Percentiles rank a stretch among this genome's conserved stretches.
These are phyloP conservation scores for Ceuthmochares aereus DNA, from an alignment of 2,113 vertebrate genomes.

Conservation along the genomic window DNA sequence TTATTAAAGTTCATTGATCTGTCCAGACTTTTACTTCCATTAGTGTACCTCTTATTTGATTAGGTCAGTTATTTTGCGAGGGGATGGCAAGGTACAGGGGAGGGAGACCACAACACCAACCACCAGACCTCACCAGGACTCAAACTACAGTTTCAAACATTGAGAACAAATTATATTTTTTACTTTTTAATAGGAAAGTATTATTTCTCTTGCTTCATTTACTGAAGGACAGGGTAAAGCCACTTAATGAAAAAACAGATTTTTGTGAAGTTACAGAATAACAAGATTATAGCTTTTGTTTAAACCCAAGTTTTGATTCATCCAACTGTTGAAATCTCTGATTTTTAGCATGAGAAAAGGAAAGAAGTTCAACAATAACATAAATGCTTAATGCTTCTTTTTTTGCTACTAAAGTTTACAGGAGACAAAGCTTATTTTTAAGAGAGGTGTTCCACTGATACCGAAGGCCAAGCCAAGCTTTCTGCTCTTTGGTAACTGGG, in stretches of 20 bases:
- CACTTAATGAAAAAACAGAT: neutral
- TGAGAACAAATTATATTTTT: neutral
- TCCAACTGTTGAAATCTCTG: neutral
- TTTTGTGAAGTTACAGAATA: neutral
- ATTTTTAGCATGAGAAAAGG: neutral
- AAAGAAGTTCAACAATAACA: neutral
- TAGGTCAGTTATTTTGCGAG: neutral
- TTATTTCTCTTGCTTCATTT: neutral
- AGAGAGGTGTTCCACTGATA: neutral
- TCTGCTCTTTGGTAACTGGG: neutral
- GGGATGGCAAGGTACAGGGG: no score
- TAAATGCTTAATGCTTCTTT: neutral
- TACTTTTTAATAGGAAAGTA: neutral
- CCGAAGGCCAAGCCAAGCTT: neutral
- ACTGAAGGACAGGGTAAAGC: neutral
- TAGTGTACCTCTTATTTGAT: neutral
- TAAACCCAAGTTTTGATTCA: neutral
- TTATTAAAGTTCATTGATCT: neutral
- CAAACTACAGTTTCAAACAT: neutral
- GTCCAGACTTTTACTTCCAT: neutral
- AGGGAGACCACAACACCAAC: no score
- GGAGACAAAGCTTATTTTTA: neutral
- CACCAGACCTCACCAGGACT: neutral
- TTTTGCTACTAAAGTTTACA: neutral
- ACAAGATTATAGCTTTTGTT: neutral